Percentiles rank a stretch among this genome's conserved stretches.
Conservation (phyloP, 2,888 invertebrate genomes). For the Brenthis daphne region DNA sequence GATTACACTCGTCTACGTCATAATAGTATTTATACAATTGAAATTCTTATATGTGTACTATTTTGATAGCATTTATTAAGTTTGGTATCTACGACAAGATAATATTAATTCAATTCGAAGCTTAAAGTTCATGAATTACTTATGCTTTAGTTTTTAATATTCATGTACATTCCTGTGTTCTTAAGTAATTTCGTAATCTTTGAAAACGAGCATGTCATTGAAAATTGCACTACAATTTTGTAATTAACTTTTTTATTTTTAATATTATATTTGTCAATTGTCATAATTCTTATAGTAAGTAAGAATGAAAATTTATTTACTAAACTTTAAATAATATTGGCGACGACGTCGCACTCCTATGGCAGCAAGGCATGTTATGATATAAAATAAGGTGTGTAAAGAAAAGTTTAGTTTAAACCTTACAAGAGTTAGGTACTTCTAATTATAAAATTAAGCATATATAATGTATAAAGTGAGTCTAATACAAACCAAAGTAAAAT, state of each 20-base stretch:
- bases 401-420: neutral
- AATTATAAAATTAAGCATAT: slow-evolving; percentile 20
- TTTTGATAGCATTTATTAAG: slow-evolving; percentile 7
- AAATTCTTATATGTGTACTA: slow-evolving; percentile 8
- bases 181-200: too few relatives aligned
- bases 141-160: too few relatives aligned
- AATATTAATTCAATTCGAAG: neutral
- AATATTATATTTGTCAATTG: too few relatives aligned
- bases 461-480: slow-evolving; percentile 52
- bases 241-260: too few relatives aligned
- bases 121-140: too few relatives aligned
- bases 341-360: neutral
- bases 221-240: too few relatives aligned
- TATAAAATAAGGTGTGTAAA: slow-evolving; percentile 2
- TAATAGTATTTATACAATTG: slow-evolving; percentile 12
- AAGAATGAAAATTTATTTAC: too few relatives aligned
- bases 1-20: slow-evolving; percentile 2
- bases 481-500: slow-evolving; percentile 78
- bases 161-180: too few relatives aligned
- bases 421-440: slow-evolving; percentile 8
- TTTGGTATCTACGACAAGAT: neutral
- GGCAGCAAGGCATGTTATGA: too few relatives aligned
- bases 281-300: too few relatives aligned
- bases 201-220: too few relatives aligned
- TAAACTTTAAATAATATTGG: too few relatives aligned